A percentile compares a stretch with the other conserved stretches of the same genome.
phyloP scores from a whole-genome alignment of 1,140 invertebrate species.

The Chionoecetes opilio region DNA sequence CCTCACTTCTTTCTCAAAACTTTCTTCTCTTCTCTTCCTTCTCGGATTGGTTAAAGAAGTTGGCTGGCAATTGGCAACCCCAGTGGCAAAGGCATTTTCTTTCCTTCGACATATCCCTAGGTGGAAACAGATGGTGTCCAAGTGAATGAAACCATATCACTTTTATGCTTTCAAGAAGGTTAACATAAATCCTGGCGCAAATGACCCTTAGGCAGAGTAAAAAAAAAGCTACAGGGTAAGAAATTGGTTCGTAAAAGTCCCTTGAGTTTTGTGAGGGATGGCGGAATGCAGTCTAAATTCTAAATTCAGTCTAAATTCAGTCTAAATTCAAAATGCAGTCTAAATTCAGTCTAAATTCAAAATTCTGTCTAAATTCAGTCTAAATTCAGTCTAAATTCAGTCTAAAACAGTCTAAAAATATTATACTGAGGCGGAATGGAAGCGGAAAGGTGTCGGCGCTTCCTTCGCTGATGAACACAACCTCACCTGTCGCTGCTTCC shows the following conservation, averaged over 20 bases:
- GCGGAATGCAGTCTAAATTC: too few species aligned
- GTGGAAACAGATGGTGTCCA: neutral
- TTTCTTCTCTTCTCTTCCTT: neutral
- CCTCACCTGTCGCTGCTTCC: neutral
- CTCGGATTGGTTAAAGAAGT: neutral
- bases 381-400: too few species aligned
- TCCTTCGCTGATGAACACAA: neutral
- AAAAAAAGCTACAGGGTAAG: neutral
- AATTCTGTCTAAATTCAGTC: too few species aligned
- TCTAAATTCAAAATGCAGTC: too few species aligned
- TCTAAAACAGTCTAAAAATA: too few species aligned
- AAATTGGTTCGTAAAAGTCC: too few species aligned
- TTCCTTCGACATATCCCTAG: constrained; percentile 1
- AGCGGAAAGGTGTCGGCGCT: neutral
- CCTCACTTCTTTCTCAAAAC: constrained; percentile 6
- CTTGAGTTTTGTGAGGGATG: too few species aligned
- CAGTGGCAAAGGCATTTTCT: neutral
- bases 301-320: too few species aligned
- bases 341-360: too few species aligned
- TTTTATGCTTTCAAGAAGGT: neutral
- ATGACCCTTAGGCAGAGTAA: neutral
- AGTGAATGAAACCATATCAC: neutral
- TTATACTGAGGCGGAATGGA: too few species aligned
- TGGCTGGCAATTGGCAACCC: neutral
- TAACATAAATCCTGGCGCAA: neutral